phyloP scores from a whole-genome alignment of 2,797 vertebrate genomes.

The Coregonus sp. region DNA sequence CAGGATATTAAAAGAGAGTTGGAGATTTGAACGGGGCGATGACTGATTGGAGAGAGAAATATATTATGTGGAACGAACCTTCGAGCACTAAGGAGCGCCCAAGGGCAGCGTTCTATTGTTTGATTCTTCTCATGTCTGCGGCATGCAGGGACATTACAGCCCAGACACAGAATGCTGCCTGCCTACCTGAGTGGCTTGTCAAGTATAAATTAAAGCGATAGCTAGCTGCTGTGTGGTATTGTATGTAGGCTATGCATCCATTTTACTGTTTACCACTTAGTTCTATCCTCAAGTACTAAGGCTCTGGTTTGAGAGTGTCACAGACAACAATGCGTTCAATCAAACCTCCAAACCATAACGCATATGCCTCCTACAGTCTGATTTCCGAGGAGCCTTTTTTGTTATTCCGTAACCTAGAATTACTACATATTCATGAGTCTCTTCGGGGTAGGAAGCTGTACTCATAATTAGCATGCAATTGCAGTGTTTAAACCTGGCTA shows the following conservation, averaged over 20 bases:
- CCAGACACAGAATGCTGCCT: not conserved
- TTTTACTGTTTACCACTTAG: not conserved
- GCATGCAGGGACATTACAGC: constrained; percentile 2
- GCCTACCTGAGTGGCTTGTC: constrained; percentile 2
- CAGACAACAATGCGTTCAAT: not conserved
- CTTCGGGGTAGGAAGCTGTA: constrained; percentile 28
- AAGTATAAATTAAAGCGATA: constrained; percentile 1
- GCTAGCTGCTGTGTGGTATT: not conserved
- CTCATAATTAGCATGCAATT: constrained; percentile 34
- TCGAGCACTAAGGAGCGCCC: not conserved
- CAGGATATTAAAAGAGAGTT: constrained; percentile 50
- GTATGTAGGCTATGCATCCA: not conserved
- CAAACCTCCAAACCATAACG: not conserved
- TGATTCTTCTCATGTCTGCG: not conserved
- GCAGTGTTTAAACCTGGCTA: constrained; percentile 18
- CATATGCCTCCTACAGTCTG: not conserved
- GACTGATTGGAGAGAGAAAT: not conserved
- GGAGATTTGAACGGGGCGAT: constrained; percentile 5
- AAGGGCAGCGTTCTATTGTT: not conserved
- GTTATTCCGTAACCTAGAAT: not conserved
- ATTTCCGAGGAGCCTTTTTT: not conserved
- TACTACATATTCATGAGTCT: constrained; percentile 36
- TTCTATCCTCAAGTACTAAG: not conserved
- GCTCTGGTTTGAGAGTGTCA: not conserved
- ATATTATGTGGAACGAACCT: constrained; percentile 9